Evolutionary conservation across 2,113 vertebrate genomes (phyloP).

Genomic region (Spermophilus dauricus): DNA sequence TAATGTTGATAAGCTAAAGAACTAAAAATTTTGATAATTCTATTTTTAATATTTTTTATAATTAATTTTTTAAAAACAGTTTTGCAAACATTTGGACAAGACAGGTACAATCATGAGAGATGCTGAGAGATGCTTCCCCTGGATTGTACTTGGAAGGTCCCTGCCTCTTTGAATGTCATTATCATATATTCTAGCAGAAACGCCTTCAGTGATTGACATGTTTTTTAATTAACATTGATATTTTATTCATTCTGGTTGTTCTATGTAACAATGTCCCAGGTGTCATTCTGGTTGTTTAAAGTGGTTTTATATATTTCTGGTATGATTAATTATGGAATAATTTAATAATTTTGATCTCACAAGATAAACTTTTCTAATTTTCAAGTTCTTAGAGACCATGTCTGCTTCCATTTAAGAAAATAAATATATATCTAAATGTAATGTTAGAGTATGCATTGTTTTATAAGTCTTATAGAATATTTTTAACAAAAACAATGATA

Average conservation of each 20-base stretch:
- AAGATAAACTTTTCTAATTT: neutral
- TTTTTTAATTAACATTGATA: neutral
- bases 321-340: neutral
- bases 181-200: neutral
- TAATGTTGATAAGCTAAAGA: neutral
- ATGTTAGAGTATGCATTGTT: neutral
- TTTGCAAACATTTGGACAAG: neutral
- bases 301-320: neutral
- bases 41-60: neutral
- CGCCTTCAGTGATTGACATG: neutral
- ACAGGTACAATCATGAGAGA: neutral
- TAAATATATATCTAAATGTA: neutral
- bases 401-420: neutral
- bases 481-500: neutral
- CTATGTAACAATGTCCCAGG: too few species aligned
- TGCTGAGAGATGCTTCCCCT: neutral
- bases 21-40: neutral
- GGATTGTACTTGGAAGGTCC: neutral
- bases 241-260: neutral
- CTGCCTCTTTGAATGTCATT: neutral
- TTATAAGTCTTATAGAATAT: neutral
- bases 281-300: neutral
- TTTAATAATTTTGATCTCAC: neutral
- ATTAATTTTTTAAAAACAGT: neutral
- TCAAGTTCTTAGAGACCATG: neutral